Evolutionary conservation across 1,140 invertebrate genomes (phyloP), one percentile per base, ranked within the genome.

Genomic region (Muscidifurax raptorellus): DNA sequence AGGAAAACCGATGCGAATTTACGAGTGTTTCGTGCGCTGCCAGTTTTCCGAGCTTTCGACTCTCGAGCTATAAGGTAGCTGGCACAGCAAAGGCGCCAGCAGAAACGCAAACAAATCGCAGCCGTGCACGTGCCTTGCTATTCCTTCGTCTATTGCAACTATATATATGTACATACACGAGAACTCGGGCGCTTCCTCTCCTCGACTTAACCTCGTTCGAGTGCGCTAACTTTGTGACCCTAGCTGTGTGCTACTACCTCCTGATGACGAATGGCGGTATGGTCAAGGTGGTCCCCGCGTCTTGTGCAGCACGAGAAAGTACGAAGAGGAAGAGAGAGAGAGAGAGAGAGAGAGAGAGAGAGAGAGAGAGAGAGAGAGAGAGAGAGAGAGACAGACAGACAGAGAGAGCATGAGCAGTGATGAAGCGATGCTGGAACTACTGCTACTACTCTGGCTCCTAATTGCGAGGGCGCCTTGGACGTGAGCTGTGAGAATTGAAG

Each of bases 71-170:
- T 15, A 69, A 69, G 15, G n/a, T 22, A 18, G 10, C 44, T 59
- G 52, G 44, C 15, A n/a, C 15, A 59, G 22, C 22, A 5, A 6
- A 59, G n/a, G 3, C 30, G 12, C n/a, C 66, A 4, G 27, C 10
- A 71, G 67, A 28, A 71, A 71, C 30, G 67, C 67, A 71, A 71
- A 71, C 67, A 71, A 71, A 71, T 71, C 30, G 67, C 27, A 28
- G 12, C 25, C 2, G 67, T 27, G 67, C 67, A 32, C 67, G 67
- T 32, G 67, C 30, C 27, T 32, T 22, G 27, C 67, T 71, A 71
- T 22, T 71, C 67, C 67, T 71, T 32, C 27, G 13, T 12, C 27
- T 71, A 27, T 71, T n/a, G 13, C 12, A 30, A 10, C 25, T 27
- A n/a, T 66, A n/a, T 27, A 71, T 25, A 22, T 32, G 25, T 13